These are phyloP conservation scores for Sceloporus undulatus DNA, from an alignment of 2,113 vertebrate species.

Conservation along the genomic window DNA sequence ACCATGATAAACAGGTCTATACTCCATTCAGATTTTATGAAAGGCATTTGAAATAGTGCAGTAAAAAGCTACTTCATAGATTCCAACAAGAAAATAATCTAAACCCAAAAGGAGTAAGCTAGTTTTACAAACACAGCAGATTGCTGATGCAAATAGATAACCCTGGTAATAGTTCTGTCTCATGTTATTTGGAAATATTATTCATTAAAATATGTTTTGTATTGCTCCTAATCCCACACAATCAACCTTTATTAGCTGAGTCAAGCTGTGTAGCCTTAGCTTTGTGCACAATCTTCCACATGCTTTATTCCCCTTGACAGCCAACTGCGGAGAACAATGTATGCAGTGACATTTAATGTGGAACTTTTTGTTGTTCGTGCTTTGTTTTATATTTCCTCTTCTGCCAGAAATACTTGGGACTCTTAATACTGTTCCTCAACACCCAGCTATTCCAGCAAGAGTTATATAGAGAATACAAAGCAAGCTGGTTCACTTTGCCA, in stretches of 20 bases:
- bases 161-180: slow-evolving; percentile 15
- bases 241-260: slow-evolving; percentile 52
- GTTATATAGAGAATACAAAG: not conserved
- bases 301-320: slow-evolving; percentile 48
- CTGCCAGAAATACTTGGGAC: slow-evolving; percentile 33
- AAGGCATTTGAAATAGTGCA: not conserved
- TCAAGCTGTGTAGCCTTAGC: slow-evolving; percentile 47
- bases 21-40: not conserved
- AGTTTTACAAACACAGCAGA: slow-evolving; percentile 47
- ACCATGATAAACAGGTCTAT: not conserved
- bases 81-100: slow-evolving; percentile 1
- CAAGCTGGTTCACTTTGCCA: not conserved
- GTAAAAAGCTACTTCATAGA: slow-evolving; percentile 4
- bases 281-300: slow-evolving; percentile 39
- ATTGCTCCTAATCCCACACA: slow-evolving; percentile 34
- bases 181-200: slow-evolving; percentile 46
- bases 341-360: slow-evolving; percentile 49
- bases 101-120: slow-evolving; percentile 9
- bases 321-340: slow-evolving; percentile 19
- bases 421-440: slow-evolving; percentile 14
- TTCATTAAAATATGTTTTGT: slow-evolving; percentile 56
- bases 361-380: slow-evolving; percentile 16
- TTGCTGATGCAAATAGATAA: slow-evolving; percentile 54
- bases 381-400: slow-evolving; percentile 58
- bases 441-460: slow-evolving; percentile 18